Evolutionary conservation across 2,888 invertebrate species (phyloP).

Genomic region (Coronaproctus castanopsis): DNA sequence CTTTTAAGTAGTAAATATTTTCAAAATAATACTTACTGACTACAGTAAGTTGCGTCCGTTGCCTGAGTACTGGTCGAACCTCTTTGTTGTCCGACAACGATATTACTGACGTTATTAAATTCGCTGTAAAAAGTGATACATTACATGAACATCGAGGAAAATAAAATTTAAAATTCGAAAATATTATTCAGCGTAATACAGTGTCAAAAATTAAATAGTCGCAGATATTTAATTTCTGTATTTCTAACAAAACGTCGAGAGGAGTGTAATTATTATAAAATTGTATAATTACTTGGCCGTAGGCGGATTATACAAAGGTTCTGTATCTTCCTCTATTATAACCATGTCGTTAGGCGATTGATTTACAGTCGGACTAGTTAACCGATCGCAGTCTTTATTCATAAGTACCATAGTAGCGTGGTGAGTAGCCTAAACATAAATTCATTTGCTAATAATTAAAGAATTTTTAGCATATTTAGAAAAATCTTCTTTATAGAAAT

Average conservation of each 20-base stretch:
- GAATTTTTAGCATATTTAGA: no score
- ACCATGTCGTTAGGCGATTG: conserved; percentile 36
- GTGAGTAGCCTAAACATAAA: conserved; percentile 33
- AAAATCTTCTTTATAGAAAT: conserved; percentile 2
- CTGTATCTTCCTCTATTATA: conserved; percentile 36
- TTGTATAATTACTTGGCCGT: no score
- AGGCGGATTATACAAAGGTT: conserved; percentile 14
- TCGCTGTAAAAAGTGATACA: conserved; percentile 17
- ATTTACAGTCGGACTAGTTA: conserved; percentile 35
- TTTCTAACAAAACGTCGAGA: no score
- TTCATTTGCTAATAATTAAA: background rate
- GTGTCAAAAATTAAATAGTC: no score
- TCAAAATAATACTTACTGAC: conserved; percentile 35
- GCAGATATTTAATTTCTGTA: no score
- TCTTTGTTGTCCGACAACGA: conserved; percentile 20
- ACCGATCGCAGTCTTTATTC: conserved; percentile 25
- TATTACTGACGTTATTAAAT: conserved; percentile 21
- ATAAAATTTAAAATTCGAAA: no score
- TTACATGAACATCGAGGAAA: no score
- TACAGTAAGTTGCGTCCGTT: conserved; percentile 44
- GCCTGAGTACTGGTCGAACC: conserved; percentile 15
- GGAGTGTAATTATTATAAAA: no score
- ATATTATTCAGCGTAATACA: no score
- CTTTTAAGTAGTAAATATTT: no score
- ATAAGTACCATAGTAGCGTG: conserved; percentile 31